These are phyloP conservation scores for Ligdia adustata DNA, from an alignment of 2,888 invertebrate genomes.

Conservation along the genomic window DNA sequence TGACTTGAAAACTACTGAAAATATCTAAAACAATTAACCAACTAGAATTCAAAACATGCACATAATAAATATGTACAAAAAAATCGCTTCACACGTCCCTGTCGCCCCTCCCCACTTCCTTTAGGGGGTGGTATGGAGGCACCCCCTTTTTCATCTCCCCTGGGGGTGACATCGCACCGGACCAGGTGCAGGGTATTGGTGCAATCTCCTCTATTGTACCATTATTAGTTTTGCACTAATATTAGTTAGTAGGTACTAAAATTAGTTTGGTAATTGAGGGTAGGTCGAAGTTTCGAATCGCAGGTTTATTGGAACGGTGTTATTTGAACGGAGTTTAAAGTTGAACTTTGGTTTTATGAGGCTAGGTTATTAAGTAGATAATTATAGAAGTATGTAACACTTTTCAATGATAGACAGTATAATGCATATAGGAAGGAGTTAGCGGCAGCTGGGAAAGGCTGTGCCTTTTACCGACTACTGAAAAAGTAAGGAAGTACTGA, in stretches of 20 bases:
- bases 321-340: conserved; percentile 12
- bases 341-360: neutral
- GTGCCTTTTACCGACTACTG: no score
- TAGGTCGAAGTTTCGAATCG: conserved; percentile 31
- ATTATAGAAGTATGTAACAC: no score
- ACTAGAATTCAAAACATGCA: conserved; percentile 33
- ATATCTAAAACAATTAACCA: conserved; percentile 27
- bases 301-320: conserved; percentile 24
- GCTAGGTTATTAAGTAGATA: no score
- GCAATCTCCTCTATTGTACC: conserved; percentile 66
- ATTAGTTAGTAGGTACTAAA: conserved; percentile 43
- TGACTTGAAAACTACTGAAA: no score
- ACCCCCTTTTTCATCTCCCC: conserved; percentile 25
- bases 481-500: no score
- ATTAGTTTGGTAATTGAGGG: conserved; percentile 39
- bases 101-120: conserved; percentile 38
- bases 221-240: conserved; percentile 57
- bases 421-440: no score
- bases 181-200: conserved; percentile 71
- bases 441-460: no score
- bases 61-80: conserved; percentile 60
- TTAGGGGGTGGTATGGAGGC: conserved; percentile 29
- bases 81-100: conserved; percentile 66
- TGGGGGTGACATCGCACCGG: conserved; percentile 55
- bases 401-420: no score